Evolutionary conservation across 2,113 vertebrate genomes (phyloP).

Genomic region (Ochotona curzoniae): DNA sequence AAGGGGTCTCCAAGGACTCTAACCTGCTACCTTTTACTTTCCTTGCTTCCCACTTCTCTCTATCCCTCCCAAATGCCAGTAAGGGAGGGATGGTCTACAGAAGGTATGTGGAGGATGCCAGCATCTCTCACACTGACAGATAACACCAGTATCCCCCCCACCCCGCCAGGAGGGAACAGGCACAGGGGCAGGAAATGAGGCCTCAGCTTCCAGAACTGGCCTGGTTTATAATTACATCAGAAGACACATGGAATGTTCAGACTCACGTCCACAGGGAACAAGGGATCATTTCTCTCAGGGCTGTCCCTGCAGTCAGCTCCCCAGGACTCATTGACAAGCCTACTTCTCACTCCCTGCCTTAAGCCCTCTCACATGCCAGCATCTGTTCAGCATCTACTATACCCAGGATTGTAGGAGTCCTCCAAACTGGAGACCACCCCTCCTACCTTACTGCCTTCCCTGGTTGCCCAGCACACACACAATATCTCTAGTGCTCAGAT

Average conservation of each 20-base stretch:
- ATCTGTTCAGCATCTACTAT: constrained; percentile 49
- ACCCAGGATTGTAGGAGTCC: neutral
- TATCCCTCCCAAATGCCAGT: constrained; percentile 2
- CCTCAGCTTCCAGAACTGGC: neutral
- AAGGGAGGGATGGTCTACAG: neutral
- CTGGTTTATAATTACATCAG: constrained; percentile 32
- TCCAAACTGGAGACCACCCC: constrained; percentile 9
- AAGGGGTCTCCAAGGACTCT: neutral
- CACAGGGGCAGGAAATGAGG: neutral
- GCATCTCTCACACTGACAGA: constrained; percentile 19
- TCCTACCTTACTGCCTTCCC: neutral
- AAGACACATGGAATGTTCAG: constrained; percentile 1
- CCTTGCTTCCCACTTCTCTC: constrained; percentile 30
- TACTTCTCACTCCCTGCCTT: neutral
- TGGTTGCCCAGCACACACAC: neutral
- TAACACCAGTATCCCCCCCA: neutral
- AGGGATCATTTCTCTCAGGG: neutral
- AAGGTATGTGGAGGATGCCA: neutral
- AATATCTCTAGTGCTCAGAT: constrained; percentile 52
- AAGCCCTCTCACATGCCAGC: neutral
- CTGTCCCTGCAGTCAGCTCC: constrained; percentile 29
- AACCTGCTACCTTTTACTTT: neutral
- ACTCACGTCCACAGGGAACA: constrained; percentile 8
- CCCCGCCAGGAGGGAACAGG: neutral
- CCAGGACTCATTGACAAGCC: constrained; percentile 13